Base-by-base conservation (phyloP, 1,140 invertebrate genomes). In the Drosophila orena region DNA sequence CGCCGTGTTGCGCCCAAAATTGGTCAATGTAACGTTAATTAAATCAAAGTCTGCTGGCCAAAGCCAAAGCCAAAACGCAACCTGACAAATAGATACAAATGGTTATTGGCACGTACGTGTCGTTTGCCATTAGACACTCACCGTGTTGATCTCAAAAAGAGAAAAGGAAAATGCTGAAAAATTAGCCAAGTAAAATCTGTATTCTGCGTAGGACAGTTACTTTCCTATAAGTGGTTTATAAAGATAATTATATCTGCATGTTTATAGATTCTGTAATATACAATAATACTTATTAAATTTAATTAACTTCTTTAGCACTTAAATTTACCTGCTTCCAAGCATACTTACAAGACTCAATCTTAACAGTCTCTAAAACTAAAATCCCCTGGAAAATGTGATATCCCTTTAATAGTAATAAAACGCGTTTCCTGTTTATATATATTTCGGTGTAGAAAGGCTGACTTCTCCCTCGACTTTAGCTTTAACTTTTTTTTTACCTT, bases 11-110 rank as follows among this genome's bases (percentile, higher is more conserved):
- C 56, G 64, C 84, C 84, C 84, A 83, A 89, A 88, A 84, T 89
- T 88, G 84, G 84, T 88, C 84, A 88, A 88, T 89, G 79, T 88
- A 89, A 88, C 84, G 84, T 88, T 88, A 88, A 88, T 88, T 88
- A 88, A 88, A 88, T 88, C 84, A 88, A 89, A 88, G 72, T 80
- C 74, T 69, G 75, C 60, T 64, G 59, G 49, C 52, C 50, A 46
- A 34, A 34, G 34, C 59, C 43, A 44, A 52, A 70, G 64, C 68
- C 68, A 71, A 62, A 71, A 65, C 24, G 73, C 52, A 60, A 55
- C 77, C 62, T 88, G 84, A 88, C 84, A 88, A 88, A 88, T 88
- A 88, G 84, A 88, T 88, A 88, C 84, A 88, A 88, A 88, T 88
- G 84, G 84, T 72, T 88, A 88, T 89, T 88, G 84, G 84, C 84